phyloP scores from a whole-genome alignment of 2,113 vertebrate genomes.

The Pitta sordida region DNA sequence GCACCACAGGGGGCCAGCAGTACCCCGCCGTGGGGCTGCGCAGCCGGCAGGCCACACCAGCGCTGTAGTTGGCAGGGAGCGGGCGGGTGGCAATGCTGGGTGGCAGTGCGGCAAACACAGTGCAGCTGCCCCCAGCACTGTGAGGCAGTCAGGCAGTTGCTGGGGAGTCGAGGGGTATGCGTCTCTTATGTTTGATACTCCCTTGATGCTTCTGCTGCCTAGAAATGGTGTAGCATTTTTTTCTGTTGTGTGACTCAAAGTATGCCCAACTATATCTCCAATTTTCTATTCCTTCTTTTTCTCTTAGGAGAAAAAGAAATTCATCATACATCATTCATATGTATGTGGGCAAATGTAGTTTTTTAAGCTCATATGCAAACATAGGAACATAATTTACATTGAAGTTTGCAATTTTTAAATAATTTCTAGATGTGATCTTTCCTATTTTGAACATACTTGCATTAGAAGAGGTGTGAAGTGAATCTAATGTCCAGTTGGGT shows the following conservation, averaged over 20 bases:
- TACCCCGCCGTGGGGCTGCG: no score
- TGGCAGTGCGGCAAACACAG: no score
- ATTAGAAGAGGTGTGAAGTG: background rate
- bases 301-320: background rate
- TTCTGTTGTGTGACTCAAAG: background rate
- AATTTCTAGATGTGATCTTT: background rate
- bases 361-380: background rate
- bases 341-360: background rate
- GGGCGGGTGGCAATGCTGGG: no score
- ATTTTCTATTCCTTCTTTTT: background rate
- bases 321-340: background rate
- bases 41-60: no score
- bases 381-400: background rate
- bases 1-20: no score
- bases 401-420: background rate
- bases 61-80: no score
- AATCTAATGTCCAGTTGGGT: background rate
- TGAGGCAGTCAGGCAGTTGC: no score
- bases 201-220: background rate
- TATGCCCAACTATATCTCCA: background rate
- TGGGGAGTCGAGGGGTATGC: no score
- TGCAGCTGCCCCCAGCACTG: no score
- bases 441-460: background rate
- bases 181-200: background rate
- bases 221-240: background rate